phyloP scores from a whole-genome alignment of 2,797 vertebrate genomes.

The Scomberomorus guttatus region DNA sequence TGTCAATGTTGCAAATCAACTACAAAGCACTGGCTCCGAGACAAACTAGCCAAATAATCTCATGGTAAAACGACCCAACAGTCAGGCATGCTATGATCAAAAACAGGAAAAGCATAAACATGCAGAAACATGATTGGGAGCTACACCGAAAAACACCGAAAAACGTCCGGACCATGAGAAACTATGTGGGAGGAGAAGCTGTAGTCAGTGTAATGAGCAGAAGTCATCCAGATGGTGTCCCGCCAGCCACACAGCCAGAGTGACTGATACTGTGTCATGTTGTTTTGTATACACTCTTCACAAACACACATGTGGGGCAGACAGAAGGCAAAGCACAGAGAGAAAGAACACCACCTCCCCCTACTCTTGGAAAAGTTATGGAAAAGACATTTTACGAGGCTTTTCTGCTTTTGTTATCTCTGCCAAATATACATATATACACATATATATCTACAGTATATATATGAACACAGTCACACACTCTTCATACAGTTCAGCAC shows the following conservation, averaged over 20 bases:
- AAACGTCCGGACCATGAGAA: constrained; percentile 44
- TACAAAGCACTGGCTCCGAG: background rate
- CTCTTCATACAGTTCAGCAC: background rate
- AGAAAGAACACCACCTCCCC: background rate
- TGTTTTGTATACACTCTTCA: constrained; percentile 63
- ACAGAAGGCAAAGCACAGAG: constrained; percentile 2
- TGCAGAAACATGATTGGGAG: background rate
- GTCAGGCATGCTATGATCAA: background rate
- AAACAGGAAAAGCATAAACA: constrained; percentile 17
- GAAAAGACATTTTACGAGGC: background rate
- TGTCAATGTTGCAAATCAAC: constrained; percentile 2
- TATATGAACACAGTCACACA: constrained; percentile 7
- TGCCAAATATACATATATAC: too few relatives aligned
- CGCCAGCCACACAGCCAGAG: constrained; percentile 37
- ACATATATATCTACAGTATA: too few relatives aligned
- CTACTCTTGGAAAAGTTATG: constrained; percentile 1
- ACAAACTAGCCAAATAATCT: constrained; percentile 1
- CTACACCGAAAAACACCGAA: background rate
- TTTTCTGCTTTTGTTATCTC: background rate
- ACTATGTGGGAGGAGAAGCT: constrained; percentile 48
- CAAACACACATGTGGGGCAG: constrained; percentile 41
- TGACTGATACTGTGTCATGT: constrained; percentile 56
- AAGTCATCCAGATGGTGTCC: constrained; percentile 56
- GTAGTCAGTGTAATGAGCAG: constrained; percentile 32
- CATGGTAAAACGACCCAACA: background rate